These are phyloP conservation scores for Sphaerodactylus townsendi DNA, from an alignment of 2,113 vertebrate species.

Conservation along the genomic window DNA sequence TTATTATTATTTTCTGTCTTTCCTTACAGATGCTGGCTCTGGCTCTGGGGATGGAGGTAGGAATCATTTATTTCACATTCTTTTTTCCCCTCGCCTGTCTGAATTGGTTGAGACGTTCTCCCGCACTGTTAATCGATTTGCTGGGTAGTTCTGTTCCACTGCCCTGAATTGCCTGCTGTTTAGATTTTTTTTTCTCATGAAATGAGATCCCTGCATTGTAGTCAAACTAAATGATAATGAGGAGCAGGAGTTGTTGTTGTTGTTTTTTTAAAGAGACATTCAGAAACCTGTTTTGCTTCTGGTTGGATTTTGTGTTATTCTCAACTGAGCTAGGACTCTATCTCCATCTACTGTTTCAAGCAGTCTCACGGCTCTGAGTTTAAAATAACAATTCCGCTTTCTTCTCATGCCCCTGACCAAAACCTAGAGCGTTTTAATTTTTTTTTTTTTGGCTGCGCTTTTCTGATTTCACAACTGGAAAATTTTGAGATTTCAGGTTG, in stretches of 20 bases:
- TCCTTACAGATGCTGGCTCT: constrained; percentile 79
- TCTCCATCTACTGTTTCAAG: constrained; percentile 61
- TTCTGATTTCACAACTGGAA: neutral
- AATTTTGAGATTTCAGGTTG: too few species aligned
- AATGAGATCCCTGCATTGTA: constrained; percentile 46
- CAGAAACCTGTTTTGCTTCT: constrained; percentile 43
- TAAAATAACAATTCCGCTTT: constrained; percentile 32
- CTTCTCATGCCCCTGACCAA: constrained; percentile 30
- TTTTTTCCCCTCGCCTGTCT: neutral
- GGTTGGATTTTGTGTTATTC: constrained; percentile 47
- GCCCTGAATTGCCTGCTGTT: constrained; percentile 25
- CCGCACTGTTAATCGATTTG: neutral
- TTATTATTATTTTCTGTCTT: constrained; percentile 48
- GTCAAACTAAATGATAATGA: constrained; percentile 37
- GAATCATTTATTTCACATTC: constrained; percentile 47
- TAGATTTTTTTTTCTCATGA: constrained; percentile 14
- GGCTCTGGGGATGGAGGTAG: constrained; percentile 87
- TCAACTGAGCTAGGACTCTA: constrained; percentile 56
- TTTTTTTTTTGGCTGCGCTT: neutral
- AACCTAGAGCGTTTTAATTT: neutral
- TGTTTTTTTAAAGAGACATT: constrained; percentile 48
- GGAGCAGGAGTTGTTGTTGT: neutral
- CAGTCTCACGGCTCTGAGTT: constrained; percentile 43
- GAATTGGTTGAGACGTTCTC: constrained; percentile 26
- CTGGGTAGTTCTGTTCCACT: constrained; percentile 29